Base-by-base conservation (phyloP, 2,113 vertebrate species). In the Sturnus vulgaris region DNA sequence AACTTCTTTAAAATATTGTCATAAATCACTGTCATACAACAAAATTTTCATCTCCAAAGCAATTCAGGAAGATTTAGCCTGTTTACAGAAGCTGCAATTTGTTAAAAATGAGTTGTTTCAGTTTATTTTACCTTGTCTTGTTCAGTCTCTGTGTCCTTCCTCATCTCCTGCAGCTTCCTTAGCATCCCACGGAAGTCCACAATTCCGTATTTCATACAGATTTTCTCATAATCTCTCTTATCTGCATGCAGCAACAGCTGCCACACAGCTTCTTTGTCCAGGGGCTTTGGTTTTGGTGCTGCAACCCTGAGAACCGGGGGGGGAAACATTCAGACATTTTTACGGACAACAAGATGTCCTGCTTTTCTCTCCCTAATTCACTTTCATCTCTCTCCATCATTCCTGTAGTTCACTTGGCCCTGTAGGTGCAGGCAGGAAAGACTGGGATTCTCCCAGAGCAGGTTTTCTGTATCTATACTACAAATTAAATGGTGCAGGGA, bases 161-260 rank as follows among this genome's bases (percentile, higher is more conserved):
- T 98, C 83, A 98, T 96, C 92, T 98, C 94, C 39, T 98, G 98
- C 81, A 99, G 97, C 91, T 94, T 98, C 70, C 96, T 98, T 89
- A 99, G 97, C 96, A 98, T 97, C 82, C 97, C 96, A 23, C 98
- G 97, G 68, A 98, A 97, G 94, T 99, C 98, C 23, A 82, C 94
- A 40, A 99, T 95, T 16, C 98, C 98, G 4, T 98, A 98, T 78
- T 98, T 97, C 6, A 96, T 4, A 92, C 98, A 99, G 86, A 99
- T 99, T 70, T 92, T 96, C 93, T 99, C 98, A 15, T 99, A 99
- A 94, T 99, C 98, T 77, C 92, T 98, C 66, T 53, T 98, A 66
- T 98, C 98, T 16, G 98, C 98, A 11, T 98, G 98, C 91, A 99
- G 88, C 90, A 99, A 90, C 15, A 98, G 73, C 33, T 99, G 98